Evolutionary conservation across 2,888 invertebrate genomes (phyloP), one percentile per base, ranked within the genome.

Genomic region (Molorchus minor): DNA sequence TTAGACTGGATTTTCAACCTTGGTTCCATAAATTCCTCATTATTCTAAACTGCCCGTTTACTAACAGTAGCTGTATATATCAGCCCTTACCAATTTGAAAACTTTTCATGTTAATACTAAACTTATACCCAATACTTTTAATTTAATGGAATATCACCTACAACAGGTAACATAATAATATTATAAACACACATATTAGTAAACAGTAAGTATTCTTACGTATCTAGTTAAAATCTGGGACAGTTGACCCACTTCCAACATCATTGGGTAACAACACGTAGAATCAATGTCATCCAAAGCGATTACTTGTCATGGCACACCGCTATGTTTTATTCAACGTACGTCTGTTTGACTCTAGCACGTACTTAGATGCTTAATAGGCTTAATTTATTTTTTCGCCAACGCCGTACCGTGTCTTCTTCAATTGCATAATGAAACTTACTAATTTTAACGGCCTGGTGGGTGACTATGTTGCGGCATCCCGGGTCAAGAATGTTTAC

Each of bases 151-250:
- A 30, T 17, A 33, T n/a, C n/a, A 33, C 33, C n/a, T n/a, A n/a
- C 5, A 40, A 19, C 15, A 4, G 33, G 4, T 17, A n/a, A 19
- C 20, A 16, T 30, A 36, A 21, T 13, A n/a, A 12, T 5, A 54
- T n/a, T n/a, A n/a, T n/a, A n/a, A 58, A 45, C 2, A 38, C 13
- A 19, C 29, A 25, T 36, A 45, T 60, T 61, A 52, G 56, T 64
- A 61, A 61, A 58, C 58, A 64, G 36, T 36, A 19, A 54, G 55
- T 53, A 61, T 55, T 55, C 56, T 33, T 45, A 55, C 20, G 49
- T 56, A 61, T 56, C 59, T 64, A 59, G 61, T 44, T 56, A 20
- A 12, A 62, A 65, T 60, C 61, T 65, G 56, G 65, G 65, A 49
- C 65, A 57, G 29, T 21, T 58, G 65, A 56, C 62, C 60, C 35